Percentiles rank a stretch among this genome's conserved stretches.
Evolutionary conservation across 2,888 invertebrate genomes (phyloP).

Genomic region (Panorpa germanica): DNA sequence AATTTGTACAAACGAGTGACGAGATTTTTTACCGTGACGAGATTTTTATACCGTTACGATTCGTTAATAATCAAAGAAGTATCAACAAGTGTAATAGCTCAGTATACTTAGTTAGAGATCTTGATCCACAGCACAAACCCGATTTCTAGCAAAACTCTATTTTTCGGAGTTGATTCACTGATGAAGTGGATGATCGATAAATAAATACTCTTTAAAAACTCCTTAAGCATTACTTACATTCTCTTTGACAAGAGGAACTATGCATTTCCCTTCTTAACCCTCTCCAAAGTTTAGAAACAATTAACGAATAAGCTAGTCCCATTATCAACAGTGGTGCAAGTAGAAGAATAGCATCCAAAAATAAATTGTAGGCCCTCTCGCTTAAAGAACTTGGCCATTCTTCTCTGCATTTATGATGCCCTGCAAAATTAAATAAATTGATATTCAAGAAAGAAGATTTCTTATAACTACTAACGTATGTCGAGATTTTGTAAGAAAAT

Average conservation of each 20-base stretch:
- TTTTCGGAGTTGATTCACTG: conserved; percentile 9
- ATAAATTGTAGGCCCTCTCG: conserved; percentile 42
- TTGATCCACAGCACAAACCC: conserved; percentile 9
- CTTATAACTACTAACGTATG: background rate
- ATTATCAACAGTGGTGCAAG: conserved; percentile 45
- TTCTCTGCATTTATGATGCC: conserved; percentile 40
- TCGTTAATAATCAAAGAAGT: too few species aligned
- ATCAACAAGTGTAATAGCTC: too few species aligned
- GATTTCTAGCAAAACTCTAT: conserved; percentile 11
- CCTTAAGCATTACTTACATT: conserved; percentile 32
- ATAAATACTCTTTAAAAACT: too few species aligned
- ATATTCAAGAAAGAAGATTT: too few species aligned
- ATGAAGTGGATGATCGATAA: conserved; percentile 8
- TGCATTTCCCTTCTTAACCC: conserved; percentile 28
- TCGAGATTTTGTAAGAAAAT: background rate
- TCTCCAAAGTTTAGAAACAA: conserved; percentile 29
- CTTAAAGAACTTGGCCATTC: conserved; percentile 32
- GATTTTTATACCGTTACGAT: too few species aligned
- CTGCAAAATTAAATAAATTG: conserved; percentile 21
- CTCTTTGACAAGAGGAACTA: conserved; percentile 33
- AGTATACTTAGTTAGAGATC: too few species aligned
- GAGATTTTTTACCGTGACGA: too few species aligned
- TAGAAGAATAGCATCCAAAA: conserved; percentile 40
- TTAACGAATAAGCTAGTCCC: conserved; percentile 40
- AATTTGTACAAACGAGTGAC: too few species aligned